Evolutionary conservation across 2,888 invertebrate genomes (phyloP), one percentile per base, ranked within the genome.

Genomic region (Drosophila yooni): DNA sequence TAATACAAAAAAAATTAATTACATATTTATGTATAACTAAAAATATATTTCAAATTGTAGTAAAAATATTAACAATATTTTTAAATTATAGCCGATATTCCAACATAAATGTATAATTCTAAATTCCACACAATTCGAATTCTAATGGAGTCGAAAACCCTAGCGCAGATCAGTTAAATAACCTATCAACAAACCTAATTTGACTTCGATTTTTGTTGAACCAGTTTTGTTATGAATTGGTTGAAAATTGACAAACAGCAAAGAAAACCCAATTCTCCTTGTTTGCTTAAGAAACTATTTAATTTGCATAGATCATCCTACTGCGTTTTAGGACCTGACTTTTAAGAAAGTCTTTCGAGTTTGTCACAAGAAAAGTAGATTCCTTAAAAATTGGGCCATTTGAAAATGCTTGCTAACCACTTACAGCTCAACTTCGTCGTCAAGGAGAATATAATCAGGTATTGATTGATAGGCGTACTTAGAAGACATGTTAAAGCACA

Each of bases 391-490:
- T 11, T 31, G 10, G 29, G 1, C 1, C 11, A 11, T 18, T 29
- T 51, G 5, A 31, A 31, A 25, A 7, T 25, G 25, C 2, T 21
- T 43, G 25, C 3, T 29, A 27, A 11, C 2, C 21, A 61, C 81
- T 87, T 68, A 82, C 76, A 43, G 11, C 1, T 25, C 36, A 11
- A 40, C 33, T 2, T 33, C 60, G 2, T n/a, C 33, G 31, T 84
- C 77, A 6, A 83, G 38, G 1, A 76, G 46, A 61, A 74, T 77
- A 13, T 71, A 60, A 58, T 84, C 82, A 6, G 81, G 76, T 64
- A 88, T 81, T 34, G 81, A 57, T 65, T 91, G 91, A 70, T 91
- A 89, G 5, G 81, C 66, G 70, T 84, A 90, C 73, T 91, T 91
- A 1, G 88, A 90, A 58, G 76, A 70, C 91, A 91, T 82, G 5